phyloP scores from a whole-genome alignment of 2,888 invertebrate species.

The Caenorhabditis sp. region DNA sequence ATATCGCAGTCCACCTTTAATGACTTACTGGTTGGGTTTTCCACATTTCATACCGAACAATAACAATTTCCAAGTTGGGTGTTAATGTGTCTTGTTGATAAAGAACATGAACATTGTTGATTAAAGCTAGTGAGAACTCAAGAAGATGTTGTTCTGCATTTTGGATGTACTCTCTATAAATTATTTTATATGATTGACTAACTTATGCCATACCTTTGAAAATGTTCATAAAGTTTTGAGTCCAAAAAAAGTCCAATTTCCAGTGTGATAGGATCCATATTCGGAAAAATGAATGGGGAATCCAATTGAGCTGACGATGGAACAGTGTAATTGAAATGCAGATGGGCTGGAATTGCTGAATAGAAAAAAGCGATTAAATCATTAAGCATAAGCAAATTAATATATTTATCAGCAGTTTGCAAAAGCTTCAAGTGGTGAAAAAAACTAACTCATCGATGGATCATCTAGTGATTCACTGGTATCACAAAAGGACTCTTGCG shows the following conservation, averaged over 20 bases:
- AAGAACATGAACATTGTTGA: slow-evolving; percentile 70
- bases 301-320: slow-evolving; percentile 66
- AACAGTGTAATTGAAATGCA: slow-evolving; percentile 65
- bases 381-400: slow-evolving; percentile 1
- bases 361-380: too few species aligned
- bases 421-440: slow-evolving; percentile 3
- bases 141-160: slow-evolving; percentile 69
- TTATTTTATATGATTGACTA: too few species aligned
- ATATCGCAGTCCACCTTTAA: too few species aligned
- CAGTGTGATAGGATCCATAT: slow-evolving; percentile 69
- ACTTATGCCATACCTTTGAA: slow-evolving; percentile 60
- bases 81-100: slow-evolving; percentile 66
- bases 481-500: slow-evolving; percentile 65
- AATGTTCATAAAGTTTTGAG: slow-evolving; percentile 68
- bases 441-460: slow-evolving; percentile 39
- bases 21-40: slow-evolving; percentile 66
- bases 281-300: slow-evolving; percentile 69
- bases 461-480: slow-evolving; percentile 64
- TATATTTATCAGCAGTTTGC: slow-evolving; percentile 13
- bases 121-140: slow-evolving; percentile 69
- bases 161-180: slow-evolving; percentile 53
- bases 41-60: slow-evolving; percentile 70
- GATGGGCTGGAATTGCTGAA: slow-evolving; percentile 47
- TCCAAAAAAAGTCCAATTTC: slow-evolving; percentile 69
- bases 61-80: slow-evolving; percentile 69